Conservation (phyloP, 2,113 vertebrate species). For the Dasyurus viverrinus region DNA sequence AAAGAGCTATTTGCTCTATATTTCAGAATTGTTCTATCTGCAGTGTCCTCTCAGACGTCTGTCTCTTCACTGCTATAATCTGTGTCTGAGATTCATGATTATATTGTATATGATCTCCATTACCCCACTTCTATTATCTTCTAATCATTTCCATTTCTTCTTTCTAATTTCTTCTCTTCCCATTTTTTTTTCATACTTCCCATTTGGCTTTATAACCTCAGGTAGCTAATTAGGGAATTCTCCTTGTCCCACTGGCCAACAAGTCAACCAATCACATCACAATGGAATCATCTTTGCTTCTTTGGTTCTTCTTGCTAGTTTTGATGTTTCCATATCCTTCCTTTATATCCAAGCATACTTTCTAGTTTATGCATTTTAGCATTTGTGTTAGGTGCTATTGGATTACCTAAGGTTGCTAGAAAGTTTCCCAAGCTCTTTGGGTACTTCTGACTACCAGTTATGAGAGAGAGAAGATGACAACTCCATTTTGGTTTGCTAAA, state of each 20-base stretch:
- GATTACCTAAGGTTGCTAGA: background rate
- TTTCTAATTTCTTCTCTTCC: background rate
- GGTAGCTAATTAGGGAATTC: background rate
- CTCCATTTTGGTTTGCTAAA: too few relatives aligned
- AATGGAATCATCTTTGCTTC: background rate
- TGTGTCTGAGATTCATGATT: background rate
- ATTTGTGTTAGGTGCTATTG: background rate
- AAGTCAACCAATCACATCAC: background rate
- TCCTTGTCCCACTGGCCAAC: background rate
- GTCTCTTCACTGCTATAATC: background rate
- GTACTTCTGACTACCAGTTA: too few relatives aligned
- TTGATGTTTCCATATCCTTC: background rate
- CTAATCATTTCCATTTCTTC: background rate
- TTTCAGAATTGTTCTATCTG: background rate
- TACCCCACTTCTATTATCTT: background rate
- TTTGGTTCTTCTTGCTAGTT: background rate
- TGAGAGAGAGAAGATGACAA: too few relatives aligned
- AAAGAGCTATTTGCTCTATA: background rate
- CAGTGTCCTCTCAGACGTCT: background rate
- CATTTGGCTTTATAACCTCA: background rate
- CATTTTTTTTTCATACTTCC: background rate
- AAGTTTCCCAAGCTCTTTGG: background rate
- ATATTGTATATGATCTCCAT: background rate
- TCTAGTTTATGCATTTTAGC: background rate
- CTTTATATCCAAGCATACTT: background rate